phyloP scores from a whole-genome alignment of 1,140 invertebrate species.

The Achroia grisella region DNA sequence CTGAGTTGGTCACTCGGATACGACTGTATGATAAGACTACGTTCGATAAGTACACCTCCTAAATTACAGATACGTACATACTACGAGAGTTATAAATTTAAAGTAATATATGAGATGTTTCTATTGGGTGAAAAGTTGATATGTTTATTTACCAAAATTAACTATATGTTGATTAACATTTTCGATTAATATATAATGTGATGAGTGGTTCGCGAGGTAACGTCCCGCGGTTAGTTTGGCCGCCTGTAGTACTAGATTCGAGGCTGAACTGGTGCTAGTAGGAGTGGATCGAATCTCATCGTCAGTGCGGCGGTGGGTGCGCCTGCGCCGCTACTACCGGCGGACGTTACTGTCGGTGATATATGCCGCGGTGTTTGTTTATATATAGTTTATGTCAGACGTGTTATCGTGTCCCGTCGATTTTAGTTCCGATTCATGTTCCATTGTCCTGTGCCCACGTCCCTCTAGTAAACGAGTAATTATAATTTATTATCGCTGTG shows the following conservation, averaged over 20 bases:
- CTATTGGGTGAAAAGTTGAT: slow-evolving; percentile 62
- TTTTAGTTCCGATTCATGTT: slow-evolving; percentile 57
- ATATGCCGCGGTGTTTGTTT: slow-evolving; percentile 29
- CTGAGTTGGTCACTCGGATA: slow-evolving; percentile 61
- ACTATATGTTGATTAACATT: slow-evolving; percentile 49
- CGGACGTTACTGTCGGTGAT: slow-evolving; percentile 3
- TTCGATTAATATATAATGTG: slow-evolving; percentile 49
- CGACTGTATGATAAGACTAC: slow-evolving; percentile 48
- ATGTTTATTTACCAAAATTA: slow-evolving; percentile 69
- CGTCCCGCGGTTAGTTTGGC: slow-evolving; percentile 9
- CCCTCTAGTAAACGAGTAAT: slow-evolving; percentile 47
- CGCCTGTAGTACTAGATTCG: background rate
- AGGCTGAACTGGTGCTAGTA: background rate
- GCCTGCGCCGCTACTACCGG: background rate
- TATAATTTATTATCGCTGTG: slow-evolving; percentile 70
- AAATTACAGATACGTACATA: slow-evolving; percentile 52
- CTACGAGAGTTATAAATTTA: slow-evolving; percentile 61
- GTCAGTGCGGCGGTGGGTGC: too few relatives aligned
- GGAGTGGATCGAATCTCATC: too few relatives aligned
- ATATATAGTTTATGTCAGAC: slow-evolving; percentile 62
- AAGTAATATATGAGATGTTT: slow-evolving; percentile 69
- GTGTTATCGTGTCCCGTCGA: slow-evolving; percentile 56
- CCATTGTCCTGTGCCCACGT: slow-evolving; percentile 54
- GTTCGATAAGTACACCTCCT: slow-evolving; percentile 55
- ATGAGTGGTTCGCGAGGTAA: slow-evolving; percentile 28